These are phyloP conservation scores for Listronotus bonariensis DNA, from an alignment of 1,140 invertebrate genomes.

Conservation along the genomic window DNA sequence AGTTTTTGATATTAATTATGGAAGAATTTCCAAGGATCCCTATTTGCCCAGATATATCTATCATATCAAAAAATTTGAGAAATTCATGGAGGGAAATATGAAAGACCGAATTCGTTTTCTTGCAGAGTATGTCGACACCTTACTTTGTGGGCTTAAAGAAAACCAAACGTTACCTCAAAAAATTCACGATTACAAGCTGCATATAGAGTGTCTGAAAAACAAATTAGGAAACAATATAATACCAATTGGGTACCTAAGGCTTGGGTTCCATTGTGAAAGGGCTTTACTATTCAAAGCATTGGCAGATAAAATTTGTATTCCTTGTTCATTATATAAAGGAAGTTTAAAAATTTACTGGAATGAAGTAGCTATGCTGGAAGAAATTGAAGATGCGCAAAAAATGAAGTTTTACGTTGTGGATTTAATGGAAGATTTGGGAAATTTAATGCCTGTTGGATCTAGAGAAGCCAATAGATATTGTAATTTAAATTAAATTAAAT, in stretches of 20 bases:
- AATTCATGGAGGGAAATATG: slow-evolving; percentile 14
- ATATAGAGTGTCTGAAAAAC: slow-evolving; percentile 43
- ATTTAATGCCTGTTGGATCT: slow-evolving; percentile 43
- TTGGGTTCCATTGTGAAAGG: slow-evolving; percentile 49
- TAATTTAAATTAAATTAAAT: slow-evolving; percentile 35
- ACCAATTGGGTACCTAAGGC: slow-evolving; percentile 47
- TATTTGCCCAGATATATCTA: slow-evolving; percentile 43
- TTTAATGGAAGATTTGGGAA: slow-evolving; percentile 47
- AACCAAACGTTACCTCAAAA: slow-evolving; percentile 37
- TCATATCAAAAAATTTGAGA: slow-evolving; percentile 33
- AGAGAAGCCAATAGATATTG: slow-evolving; percentile 48
- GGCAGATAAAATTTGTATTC: slow-evolving; percentile 46
- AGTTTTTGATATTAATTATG: slow-evolving; percentile 33
- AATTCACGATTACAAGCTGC: slow-evolving; percentile 46
- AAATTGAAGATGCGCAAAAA: slow-evolving; percentile 6
- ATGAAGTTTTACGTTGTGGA: slow-evolving; percentile 47
- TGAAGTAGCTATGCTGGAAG: slow-evolving; percentile 44
- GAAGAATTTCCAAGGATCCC: slow-evolving; percentile 43
- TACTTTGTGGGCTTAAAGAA: slow-evolving; percentile 42
- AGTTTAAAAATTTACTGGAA: slow-evolving; percentile 49
- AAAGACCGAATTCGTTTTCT: slow-evolving; percentile 41
- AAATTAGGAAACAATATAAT: slow-evolving; percentile 50
- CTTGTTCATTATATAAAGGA: slow-evolving; percentile 42
- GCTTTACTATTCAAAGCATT: slow-evolving; percentile 50
- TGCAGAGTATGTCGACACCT: slow-evolving; percentile 45